Evolutionary conservation across 1,140 invertebrate genomes (phyloP).

Genomic region (Panonychus citri): DNA sequence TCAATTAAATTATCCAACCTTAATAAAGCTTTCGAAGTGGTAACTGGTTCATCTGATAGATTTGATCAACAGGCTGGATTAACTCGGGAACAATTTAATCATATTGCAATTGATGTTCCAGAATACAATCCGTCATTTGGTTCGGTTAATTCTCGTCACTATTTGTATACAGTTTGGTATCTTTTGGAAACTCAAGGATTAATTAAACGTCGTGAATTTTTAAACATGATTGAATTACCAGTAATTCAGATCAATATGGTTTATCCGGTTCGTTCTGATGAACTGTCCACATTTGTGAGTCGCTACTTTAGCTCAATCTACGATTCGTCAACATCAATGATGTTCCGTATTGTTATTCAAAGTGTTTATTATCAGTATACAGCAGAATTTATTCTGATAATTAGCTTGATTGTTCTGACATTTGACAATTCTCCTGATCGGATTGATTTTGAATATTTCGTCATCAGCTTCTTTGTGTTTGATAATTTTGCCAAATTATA

Average conservation of each 20-base stretch:
- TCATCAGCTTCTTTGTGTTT: constrained; percentile 25
- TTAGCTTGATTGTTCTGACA: constrained; percentile 29
- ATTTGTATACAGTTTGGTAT: constrained; percentile 23
- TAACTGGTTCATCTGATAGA: constrained; percentile 16
- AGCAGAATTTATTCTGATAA: constrained; percentile 28
- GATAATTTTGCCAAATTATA: constrained; percentile 30
- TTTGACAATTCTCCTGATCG: constrained; percentile 20
- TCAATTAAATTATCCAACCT: constrained; percentile 11
- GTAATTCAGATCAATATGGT: constrained; percentile 22
- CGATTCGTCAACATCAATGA: constrained; percentile 20
- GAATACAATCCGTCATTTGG: not conserved
- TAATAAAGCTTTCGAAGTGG: constrained; percentile 23
- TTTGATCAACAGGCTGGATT: constrained; percentile 11
- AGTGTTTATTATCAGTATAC: constrained; percentile 26
- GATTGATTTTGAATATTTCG: constrained; percentile 29
- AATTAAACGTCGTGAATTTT: constrained; percentile 23
- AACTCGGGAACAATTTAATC: constrained; percentile 8
- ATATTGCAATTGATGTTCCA: constrained; percentile 20
- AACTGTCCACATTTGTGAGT: constrained; percentile 17
- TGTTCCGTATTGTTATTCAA: constrained; percentile 21
- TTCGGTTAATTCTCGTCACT: constrained; percentile 11
- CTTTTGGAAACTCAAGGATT: constrained; percentile 24
- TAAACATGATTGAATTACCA: constrained; percentile 26
- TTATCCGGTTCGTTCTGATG: constrained; percentile 9
- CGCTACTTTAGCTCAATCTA: constrained; percentile 18